Base-by-base conservation (phyloP, 2,888 invertebrate species). In the Trilocha varians region DNA sequence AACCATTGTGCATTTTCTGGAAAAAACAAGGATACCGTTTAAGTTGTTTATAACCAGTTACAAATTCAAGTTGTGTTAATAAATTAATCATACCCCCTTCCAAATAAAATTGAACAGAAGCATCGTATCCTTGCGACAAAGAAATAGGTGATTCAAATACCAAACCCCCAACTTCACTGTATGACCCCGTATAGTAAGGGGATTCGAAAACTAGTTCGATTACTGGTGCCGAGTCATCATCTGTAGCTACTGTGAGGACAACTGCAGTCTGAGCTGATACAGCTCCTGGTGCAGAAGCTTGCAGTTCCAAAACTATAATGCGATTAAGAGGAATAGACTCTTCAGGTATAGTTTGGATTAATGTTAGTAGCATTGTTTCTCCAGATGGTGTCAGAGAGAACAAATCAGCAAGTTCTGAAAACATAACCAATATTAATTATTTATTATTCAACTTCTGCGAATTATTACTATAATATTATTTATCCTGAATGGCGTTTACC, bases 31-130 rank as follows among this genome's bases (percentile, higher is more conserved):
- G 2, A 2, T 25, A 25, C n/a, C n/a, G n/a, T n/a, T n/a, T n/a
- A n/a, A n/a, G n/a, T n/a, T n/a, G n/a, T n/a, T n/a, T n/a, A n/a
- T n/a, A n/a, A n/a, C n/a, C n/a, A 11, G 25, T 4, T 40, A 39
- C 13, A 13, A 5, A 16, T 11, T 16, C 40, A 5, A 14, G 25
- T n/a, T 9, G 14, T 16, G n/a, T n/a, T n/a, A 15, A 34, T 14
- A 11, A 16, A 15, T 13, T 4, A 39, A 16, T 42, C 49, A 13
- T 41, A 61, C 62, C 59, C 49, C 59, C 62, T 43, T 57, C 54
- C 0, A 64, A 44, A n/a, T 16, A 14, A 37, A 60, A 58, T 15
- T 42, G 16, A 5, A 61, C 57, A n/a, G 13, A 46, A 2, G 45
- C 44, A 25, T 57, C 56, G 41, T 51, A 55, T 2, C 61, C 59